Conservation (phyloP, 2,113 vertebrate species). For the Malaclemys terrapin region DNA sequence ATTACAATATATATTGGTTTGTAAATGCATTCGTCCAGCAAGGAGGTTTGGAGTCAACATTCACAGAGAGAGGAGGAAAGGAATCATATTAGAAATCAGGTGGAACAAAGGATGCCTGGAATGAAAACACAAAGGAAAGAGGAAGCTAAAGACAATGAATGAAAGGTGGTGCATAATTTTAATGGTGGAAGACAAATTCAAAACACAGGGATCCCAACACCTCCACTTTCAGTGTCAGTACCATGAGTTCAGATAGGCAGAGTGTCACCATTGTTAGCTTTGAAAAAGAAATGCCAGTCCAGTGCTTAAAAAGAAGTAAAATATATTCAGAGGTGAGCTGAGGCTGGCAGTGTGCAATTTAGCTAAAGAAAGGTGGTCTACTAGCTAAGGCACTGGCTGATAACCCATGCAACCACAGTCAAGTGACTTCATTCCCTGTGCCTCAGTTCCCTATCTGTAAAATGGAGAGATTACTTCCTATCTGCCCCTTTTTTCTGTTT, state of each 20-base stretch:
- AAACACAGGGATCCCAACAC: neutral
- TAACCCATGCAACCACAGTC: too few species aligned
- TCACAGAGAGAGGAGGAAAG: slow-evolving; percentile 6
- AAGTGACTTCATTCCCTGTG: too few species aligned
- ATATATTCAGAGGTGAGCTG: neutral
- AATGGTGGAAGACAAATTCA: neutral
- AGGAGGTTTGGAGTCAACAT: slow-evolving; percentile 17
- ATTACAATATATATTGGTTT: slow-evolving; percentile 75
- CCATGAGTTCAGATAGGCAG: neutral
- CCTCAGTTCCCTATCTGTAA: neutral
- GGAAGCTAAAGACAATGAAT: neutral
- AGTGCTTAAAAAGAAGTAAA: neutral
- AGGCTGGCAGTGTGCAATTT: neutral
- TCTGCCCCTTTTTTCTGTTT: neutral
- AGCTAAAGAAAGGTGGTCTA: neutral
- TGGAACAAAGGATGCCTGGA: slow-evolving; percentile 55
- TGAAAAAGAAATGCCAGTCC: neutral
- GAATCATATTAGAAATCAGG: slow-evolving; percentile 57
- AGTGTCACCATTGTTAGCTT: neutral
- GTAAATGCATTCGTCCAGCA: slow-evolving; percentile 60
- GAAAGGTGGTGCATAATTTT: neutral
- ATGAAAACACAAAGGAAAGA: neutral
- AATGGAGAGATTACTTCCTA: neutral
- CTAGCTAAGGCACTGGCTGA: neutral
- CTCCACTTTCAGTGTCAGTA: neutral